Conservation (phyloP, 2,888 invertebrate species). For the Drosophila ezoana region DNA sequence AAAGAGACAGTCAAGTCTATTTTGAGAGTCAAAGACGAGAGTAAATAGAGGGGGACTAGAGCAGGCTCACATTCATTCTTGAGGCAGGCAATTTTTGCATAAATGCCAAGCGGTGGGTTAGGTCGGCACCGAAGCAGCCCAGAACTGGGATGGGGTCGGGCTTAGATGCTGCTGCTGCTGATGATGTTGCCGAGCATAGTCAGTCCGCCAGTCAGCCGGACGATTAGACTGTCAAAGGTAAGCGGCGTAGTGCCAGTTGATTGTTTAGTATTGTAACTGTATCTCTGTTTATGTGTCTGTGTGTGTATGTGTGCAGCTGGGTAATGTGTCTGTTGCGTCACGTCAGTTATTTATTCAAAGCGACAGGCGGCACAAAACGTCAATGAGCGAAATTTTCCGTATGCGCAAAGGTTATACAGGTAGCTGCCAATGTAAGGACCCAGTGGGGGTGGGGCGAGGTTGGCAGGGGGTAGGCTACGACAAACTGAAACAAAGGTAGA, state of each 20-base stretch:
- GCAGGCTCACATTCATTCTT: slow-evolving; percentile 19
- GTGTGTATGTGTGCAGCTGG: slow-evolving; percentile 35
- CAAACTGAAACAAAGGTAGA: slow-evolving; percentile 52
- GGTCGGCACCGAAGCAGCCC: slow-evolving; percentile 25
- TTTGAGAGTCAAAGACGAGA: slow-evolving; percentile 35
- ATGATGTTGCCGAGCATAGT: slow-evolving; percentile 13
- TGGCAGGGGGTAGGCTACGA: background rate
- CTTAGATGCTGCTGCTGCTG: slow-evolving; percentile 36
- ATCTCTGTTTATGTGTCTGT: slow-evolving; percentile 11
- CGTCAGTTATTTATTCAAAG: slow-evolving; percentile 80
- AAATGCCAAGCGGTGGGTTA: slow-evolving; percentile 59
- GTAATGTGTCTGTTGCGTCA: slow-evolving; percentile 75
- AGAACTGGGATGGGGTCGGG: slow-evolving; percentile 5
- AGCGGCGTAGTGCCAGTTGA: slow-evolving; percentile 53
- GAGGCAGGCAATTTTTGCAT: slow-evolving; percentile 65
- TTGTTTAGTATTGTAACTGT: slow-evolving; percentile 62
- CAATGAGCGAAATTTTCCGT: slow-evolving; percentile 75
- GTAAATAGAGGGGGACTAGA: slow-evolving; percentile 19
- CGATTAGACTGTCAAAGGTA: slow-evolving; percentile 55
- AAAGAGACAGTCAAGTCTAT: slow-evolving; percentile 55
- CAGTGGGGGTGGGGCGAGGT: background rate
- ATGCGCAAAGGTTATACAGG: slow-evolving; percentile 60
- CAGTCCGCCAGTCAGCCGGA: slow-evolving; percentile 35
- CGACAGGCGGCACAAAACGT: slow-evolving; percentile 82
- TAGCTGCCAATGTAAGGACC: slow-evolving; percentile 31